A percentile compares a stretch with the other conserved stretches of the same genome.
Evolutionary conservation across 1,140 invertebrate genomes (phyloP).

Genomic region (Heliconius eleuchia): DNA sequence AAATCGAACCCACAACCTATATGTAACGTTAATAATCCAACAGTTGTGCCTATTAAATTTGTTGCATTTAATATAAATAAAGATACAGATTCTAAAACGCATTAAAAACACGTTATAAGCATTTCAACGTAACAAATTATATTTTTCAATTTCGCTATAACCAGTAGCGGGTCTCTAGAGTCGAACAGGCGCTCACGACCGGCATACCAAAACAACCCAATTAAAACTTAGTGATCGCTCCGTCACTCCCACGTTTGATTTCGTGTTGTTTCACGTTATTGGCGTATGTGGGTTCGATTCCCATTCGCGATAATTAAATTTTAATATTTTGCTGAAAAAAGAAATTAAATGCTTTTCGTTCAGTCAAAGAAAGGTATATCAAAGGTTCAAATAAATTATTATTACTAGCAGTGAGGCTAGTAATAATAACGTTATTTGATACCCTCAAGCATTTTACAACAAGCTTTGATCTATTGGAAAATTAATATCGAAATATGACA

Average conservation of each 20-base stretch:
- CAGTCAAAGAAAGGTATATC: not conserved
- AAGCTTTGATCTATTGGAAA: slow-evolving; percentile 2
- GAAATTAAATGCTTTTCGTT: too few species aligned
- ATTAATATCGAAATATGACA: not conserved
- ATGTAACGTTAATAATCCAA: too few species aligned
- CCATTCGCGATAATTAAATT: too few species aligned
- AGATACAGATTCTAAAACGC: not conserved
- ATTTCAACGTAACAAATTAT: not conserved
- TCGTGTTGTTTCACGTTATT: slow-evolving; percentile 10
- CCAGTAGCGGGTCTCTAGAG: not conserved
- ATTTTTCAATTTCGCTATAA: slow-evolving; percentile 2
- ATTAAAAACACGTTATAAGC: not conserved
- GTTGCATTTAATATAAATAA: not conserved
- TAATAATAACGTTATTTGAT: not conserved
- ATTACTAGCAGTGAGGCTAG: too few species aligned
- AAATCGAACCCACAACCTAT: too few species aligned
- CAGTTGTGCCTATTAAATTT: too few species aligned
- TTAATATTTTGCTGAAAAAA: too few species aligned
- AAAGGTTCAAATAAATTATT: too few species aligned
- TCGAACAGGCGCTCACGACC: slow-evolving; percentile 3
- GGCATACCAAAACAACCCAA: slow-evolving; percentile 29
- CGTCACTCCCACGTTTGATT: slow-evolving; percentile 25
- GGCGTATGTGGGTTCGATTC: not conserved
- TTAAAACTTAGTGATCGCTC: slow-evolving; percentile 34
- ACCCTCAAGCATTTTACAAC: not conserved